phyloP scores from a whole-genome alignment of 1,140 invertebrate species.

The Eciton burchellii region DNA sequence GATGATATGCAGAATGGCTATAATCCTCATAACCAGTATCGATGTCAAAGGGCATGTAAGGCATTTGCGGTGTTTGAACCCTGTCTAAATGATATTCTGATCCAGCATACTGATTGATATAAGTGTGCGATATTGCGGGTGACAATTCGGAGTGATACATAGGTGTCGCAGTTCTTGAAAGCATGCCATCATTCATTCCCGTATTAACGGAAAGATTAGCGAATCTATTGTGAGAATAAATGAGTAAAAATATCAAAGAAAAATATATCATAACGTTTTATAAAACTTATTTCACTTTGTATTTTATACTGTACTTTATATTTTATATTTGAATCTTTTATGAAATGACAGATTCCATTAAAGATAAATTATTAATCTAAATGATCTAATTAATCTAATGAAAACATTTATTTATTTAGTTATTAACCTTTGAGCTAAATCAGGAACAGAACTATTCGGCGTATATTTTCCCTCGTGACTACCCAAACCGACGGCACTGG shows the following conservation, averaged over 20 bases:
- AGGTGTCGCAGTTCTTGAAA: constrained; percentile 83
- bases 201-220: constrained; percentile 89
- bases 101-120: constrained; percentile 88
- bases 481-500: constrained; percentile 89
- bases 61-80: constrained; percentile 84
- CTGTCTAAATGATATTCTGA: constrained; percentile 87
- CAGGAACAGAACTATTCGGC: constrained; percentile 91
- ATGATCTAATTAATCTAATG: not conserved
- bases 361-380: not conserved
- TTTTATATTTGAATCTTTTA: not conserved
- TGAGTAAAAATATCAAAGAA: not conserved
- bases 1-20: constrained; percentile 78
- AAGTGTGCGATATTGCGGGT: constrained; percentile 85
- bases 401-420: too few relatives aligned
- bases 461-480: constrained; percentile 93
- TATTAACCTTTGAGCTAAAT: constrained; percentile 89
- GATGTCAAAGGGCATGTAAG: constrained; percentile 81
- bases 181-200: constrained; percentile 80
- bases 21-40: constrained; percentile 82
- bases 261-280: not conserved
- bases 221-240: constrained; percentile 86
- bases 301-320: too few relatives aligned
- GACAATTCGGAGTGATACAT: constrained; percentile 85
- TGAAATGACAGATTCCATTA: constrained; percentile 15
- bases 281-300: not conserved